Evolutionary conservation across 2,888 invertebrate genomes (phyloP).

Genomic region (Clunio marinus): DNA sequence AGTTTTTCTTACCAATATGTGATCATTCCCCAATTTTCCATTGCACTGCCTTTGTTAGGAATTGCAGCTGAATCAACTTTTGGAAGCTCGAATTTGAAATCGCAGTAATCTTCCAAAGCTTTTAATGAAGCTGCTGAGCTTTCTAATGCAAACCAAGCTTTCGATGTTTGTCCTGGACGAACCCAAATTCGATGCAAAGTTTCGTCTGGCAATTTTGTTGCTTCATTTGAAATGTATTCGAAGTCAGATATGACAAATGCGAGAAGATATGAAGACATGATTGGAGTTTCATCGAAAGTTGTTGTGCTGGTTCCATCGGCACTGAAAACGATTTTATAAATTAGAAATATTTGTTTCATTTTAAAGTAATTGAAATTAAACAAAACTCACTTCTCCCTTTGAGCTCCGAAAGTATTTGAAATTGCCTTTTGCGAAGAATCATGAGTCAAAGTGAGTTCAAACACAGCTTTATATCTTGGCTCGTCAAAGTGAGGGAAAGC

Average conservation of each 20-base stretch:
- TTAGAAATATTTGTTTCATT: neutral
- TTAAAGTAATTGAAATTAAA: constrained; percentile 9
- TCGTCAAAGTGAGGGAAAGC: constrained; percentile 70
- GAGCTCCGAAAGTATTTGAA: constrained; percentile 2
- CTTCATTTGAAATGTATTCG: neutral
- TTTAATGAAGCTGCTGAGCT: neutral
- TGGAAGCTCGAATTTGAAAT: neutral
- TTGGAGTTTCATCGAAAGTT: constrained; percentile 3
- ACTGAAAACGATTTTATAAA: neutral
- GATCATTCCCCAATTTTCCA: constrained; percentile 33
- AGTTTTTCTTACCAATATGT: no score
- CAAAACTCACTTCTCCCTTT: constrained; percentile 3
- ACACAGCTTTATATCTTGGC: constrained; percentile 60
- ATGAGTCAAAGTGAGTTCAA: constrained; percentile 52
- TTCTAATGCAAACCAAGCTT: neutral
- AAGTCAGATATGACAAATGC: constrained; percentile 25
- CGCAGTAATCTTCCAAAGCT: constrained; percentile 8
- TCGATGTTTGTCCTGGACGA: neutral
- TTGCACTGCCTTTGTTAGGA: constrained; percentile 19
- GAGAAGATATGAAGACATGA: constrained; percentile 9
- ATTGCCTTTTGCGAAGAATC: neutral
- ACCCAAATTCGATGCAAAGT: neutral
- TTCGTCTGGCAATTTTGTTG: neutral
- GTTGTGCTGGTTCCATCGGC: constrained; percentile 7
- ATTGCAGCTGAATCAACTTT: constrained; percentile 28